Evolutionary conservation across 92 coral and sea anemone species (phyloP).

Genomic region (Porites cylindrica): DNA sequence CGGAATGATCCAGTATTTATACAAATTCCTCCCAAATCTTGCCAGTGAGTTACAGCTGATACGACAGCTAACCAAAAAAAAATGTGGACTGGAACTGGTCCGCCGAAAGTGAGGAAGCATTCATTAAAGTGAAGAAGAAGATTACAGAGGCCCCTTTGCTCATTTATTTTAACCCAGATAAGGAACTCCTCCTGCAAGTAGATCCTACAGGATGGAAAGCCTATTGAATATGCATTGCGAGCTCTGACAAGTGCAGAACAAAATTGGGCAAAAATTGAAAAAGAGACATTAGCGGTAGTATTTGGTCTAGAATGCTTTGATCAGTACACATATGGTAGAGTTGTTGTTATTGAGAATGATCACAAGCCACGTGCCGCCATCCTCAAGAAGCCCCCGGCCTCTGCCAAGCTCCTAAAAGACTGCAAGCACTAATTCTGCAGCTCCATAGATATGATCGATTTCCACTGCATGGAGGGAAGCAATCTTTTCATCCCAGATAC

Average conservation of each 20-base stretch:
- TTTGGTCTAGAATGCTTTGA: conserved; percentile 38
- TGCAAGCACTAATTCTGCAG: conserved; percentile 37
- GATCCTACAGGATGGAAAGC: conserved; percentile 36
- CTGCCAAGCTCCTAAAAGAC: conserved; percentile 32
- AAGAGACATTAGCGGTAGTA: conserved; percentile 31
- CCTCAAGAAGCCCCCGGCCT: conserved; percentile 42
- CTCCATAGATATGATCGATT: conserved; percentile 28
- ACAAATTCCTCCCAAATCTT: conserved; percentile 45
- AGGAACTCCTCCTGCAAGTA: conserved; percentile 14
- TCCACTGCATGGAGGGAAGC: not conserved
- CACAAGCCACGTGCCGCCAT: conserved; percentile 49
- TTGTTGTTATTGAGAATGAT: conserved; percentile 12
- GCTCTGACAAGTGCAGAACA: conserved; percentile 40
- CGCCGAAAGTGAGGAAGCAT: conserved; percentile 28
- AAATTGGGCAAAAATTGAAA: conserved; percentile 52
- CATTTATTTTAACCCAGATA: conserved; percentile 47
- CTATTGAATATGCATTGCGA: conserved; percentile 36
- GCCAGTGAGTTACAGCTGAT: conserved; percentile 30
- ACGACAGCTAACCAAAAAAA: conserved; percentile 34
- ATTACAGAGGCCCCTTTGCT: conserved; percentile 43
- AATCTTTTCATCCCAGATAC: too few relatives aligned
- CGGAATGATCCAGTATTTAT: conserved; percentile 48
- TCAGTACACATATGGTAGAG: conserved; percentile 36
- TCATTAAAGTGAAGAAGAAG: conserved; percentile 24
- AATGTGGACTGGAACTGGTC: conserved; percentile 23